A percentile compares a stretch with the other conserved stretches of the same genome.
These are phyloP conservation scores for Labeo calbasu DNA, from an alignment of 2,797 vertebrate genomes.

Conservation along the genomic window DNA sequence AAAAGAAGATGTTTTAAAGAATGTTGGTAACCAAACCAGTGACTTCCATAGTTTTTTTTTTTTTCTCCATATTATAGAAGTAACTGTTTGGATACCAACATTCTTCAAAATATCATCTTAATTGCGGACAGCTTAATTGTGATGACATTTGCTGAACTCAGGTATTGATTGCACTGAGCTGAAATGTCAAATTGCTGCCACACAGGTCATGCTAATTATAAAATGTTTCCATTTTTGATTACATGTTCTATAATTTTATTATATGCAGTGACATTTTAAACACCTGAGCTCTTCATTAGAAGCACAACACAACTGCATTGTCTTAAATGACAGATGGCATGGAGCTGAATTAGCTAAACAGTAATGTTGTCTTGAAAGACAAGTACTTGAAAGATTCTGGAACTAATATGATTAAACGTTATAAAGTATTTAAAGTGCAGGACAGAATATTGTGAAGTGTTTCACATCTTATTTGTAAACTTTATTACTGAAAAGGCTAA, in stretches of 20 bases:
- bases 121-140: neutral
- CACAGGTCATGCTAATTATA: conserved; percentile 1
- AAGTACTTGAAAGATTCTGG: neutral
- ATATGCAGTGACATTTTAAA: neutral
- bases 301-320: neutral
- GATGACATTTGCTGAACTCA: neutral
- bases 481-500: neutral
- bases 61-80: neutral
- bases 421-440: neutral
- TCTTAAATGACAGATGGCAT: conserved; percentile 1
- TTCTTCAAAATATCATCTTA: neutral
- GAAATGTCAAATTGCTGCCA: neutral
- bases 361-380: no score
- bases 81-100: neutral
- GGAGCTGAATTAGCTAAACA: neutral
- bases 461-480: neutral
- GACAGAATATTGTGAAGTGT: neutral
- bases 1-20: neutral
- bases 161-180: neutral
- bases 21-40: neutral
- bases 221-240: neutral
- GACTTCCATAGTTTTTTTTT: neutral
- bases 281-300: neutral
- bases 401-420: neutral
- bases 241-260: neutral